Percentiles rank a stretch among this genome's conserved stretches.
Conservation (phyloP, 2,888 invertebrate genomes). For the Pimpla rufipes region DNA sequence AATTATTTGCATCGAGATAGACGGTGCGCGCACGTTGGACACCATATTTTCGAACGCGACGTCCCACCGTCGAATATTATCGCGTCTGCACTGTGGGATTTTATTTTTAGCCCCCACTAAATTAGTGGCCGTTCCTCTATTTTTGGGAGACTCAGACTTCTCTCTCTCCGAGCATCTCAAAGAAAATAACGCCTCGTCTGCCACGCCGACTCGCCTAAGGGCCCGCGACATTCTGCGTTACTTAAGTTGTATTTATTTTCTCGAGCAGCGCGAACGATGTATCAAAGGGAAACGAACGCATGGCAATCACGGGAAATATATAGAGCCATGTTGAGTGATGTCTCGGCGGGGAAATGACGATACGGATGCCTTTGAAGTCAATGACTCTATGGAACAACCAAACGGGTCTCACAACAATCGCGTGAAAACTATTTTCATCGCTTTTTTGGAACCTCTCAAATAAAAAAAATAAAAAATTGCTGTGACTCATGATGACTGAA, state of each 20-base stretch:
- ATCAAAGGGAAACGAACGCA: slow-evolving; percentile 20
- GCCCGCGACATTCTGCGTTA: slow-evolving; percentile 20
- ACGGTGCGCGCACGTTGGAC: background rate
- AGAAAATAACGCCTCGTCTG: slow-evolving; percentile 71
- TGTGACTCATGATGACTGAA: background rate
- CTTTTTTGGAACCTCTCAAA: background rate
- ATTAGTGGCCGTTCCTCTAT: slow-evolving; percentile 82
- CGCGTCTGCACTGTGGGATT: slow-evolving; percentile 77
- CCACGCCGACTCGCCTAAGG: slow-evolving; percentile 41
- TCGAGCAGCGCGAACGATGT: slow-evolving; percentile 7
- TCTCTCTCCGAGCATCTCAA: slow-evolving; percentile 75
- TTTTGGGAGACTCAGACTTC: slow-evolving; percentile 79
- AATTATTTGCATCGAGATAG: slow-evolving; percentile 54
- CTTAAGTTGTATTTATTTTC: slow-evolving; percentile 35
- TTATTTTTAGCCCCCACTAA: slow-evolving; percentile 83
- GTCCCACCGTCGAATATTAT: slow-evolving; percentile 77
- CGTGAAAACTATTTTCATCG: no score
- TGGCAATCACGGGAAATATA: slow-evolving; percentile 23
- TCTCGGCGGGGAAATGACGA: background rate
- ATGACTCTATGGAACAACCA: background rate
- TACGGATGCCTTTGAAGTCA: slow-evolving; percentile 13
- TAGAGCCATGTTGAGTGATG: slow-evolving; percentile 13
- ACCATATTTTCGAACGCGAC: slow-evolving; percentile 46
- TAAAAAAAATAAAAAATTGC: background rate
- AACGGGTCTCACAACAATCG: background rate